Evolutionary conservation across 2,888 invertebrate species (phyloP), one percentile per base, ranked within the genome.

Genomic region (Caenorhabditis macrosperma): DNA sequence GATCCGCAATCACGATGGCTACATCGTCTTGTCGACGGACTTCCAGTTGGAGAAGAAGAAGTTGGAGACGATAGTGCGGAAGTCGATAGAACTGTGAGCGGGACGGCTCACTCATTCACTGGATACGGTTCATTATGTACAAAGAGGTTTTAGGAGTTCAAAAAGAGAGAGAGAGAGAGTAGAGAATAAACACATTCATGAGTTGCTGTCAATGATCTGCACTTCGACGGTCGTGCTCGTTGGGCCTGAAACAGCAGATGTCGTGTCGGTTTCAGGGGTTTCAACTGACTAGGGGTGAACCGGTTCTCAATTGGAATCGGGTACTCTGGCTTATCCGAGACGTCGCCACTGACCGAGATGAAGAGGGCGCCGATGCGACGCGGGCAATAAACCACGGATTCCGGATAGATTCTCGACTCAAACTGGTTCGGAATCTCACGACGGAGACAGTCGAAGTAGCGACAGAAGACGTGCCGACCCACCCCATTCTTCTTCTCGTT

Each of bases 1-100:
- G 24, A 69, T 89, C 7, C 71, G 83, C 7, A 81, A 86, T 15
- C 84, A 85, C 55, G 84, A 89, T 15, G 88, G 89, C 0, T 89
- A 83, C 69, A 83, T 88, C 7, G 82, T 85, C 30, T 66, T 89
- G 20, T 86, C 86, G 1, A 86, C 89, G 2, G 89, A 89, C 71
- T 89, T 89, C 46, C 77, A 85, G 10, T 64, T 89, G 5, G 85
- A 85, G 41, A 86, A 86, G 52, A 67, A 82, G 20, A 85, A 77
- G 7, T 55, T 89, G 44, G 66, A 87, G 33, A 66, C 71, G 15
- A 84, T 88, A 46, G 85, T 89, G 20, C 64, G 57, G 33, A 86
- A 89, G 54, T 82, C 85, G 0, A 88, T 89, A 50, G 79, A 46
- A 69, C 71, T 52, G 55, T 85, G 50, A 44, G 7, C n/a, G n/a